Evolutionary conservation across 2,888 invertebrate species (phyloP).

Genomic region (Calameuta pallipes): DNA sequence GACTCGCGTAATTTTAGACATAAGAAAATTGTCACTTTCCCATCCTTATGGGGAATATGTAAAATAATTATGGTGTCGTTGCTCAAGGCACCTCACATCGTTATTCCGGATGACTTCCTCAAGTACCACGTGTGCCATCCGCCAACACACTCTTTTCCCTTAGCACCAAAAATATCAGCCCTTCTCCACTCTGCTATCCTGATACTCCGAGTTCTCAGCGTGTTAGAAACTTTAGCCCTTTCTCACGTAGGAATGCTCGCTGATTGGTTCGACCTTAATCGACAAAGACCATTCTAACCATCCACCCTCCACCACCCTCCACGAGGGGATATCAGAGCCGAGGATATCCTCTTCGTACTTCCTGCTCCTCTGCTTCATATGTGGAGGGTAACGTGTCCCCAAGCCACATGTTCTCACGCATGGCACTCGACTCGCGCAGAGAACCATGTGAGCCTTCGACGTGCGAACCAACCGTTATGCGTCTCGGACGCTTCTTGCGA

Average conservation of each 20-base stretch:
- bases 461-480: neutral
- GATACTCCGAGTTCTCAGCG: slow-evolving; percentile 51
- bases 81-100: neutral
- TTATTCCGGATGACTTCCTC: neutral
- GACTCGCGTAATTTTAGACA: neutral
- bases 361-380: slow-evolving; percentile 61
- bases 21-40: neutral
- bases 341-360: slow-evolving; percentile 48
- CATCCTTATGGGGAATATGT: neutral
- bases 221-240: slow-evolving; percentile 53
- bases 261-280: slow-evolving; percentile 6
- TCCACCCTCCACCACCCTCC: slow-evolving; percentile 23
- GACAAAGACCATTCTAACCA: neutral
- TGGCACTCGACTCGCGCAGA: slow-evolving; percentile 13
- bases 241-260: slow-evolving; percentile 19
- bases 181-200: slow-evolving; percentile 40
- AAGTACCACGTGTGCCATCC: neutral
- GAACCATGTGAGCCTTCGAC: neutral
- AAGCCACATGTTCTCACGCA: slow-evolving; percentile 49
- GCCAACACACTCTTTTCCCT: neutral
- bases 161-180: slow-evolving; percentile 1
- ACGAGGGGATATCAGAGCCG: neutral
- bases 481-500: neutral
- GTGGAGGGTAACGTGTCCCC: slow-evolving; percentile 58
- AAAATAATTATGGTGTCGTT: neutral